Conservation (phyloP, 2,888 invertebrate species). For the Drosophila subsilvestris region DNA sequence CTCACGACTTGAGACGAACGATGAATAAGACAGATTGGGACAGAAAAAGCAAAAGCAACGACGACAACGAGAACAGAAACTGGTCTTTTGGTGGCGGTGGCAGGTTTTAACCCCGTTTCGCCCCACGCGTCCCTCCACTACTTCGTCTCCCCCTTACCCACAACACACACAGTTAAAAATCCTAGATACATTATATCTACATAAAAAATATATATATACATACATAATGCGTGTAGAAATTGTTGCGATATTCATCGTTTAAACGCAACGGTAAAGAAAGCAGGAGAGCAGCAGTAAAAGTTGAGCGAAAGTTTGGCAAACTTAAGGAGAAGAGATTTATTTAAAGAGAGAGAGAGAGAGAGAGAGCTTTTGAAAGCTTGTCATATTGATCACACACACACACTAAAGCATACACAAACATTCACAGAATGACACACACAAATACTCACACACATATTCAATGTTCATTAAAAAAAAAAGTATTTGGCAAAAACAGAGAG, state of each 20-base stretch:
- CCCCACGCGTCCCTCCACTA: conserved; percentile 12
- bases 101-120: conserved; percentile 43
- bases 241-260: conserved; percentile 37
- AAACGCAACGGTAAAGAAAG: neutral
- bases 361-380: neutral
- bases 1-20: conserved; percentile 28
- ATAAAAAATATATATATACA: conserved; percentile 74
- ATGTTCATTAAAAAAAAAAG: neutral
- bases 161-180: conserved; percentile 17
- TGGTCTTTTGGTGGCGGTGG: conserved; percentile 42
- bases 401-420: neutral
- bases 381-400: neutral
- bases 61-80: conserved; percentile 23
- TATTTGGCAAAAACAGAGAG: neutral
- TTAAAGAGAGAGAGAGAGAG: neutral
- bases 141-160: conserved; percentile 1
- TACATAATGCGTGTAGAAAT: conserved; percentile 84
- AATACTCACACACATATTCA: neutral
- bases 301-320: neutral
- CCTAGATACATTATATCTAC: conserved; percentile 43
- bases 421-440: neutral
- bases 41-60: conserved; percentile 10
- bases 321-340: neutral
- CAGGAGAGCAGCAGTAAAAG: neutral
- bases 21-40: conserved; percentile 11